Evolutionary conservation across 2,888 invertebrate species (phyloP), one percentile per base, ranked within the genome.

Genomic region (Mythimna loreyi): DNA sequence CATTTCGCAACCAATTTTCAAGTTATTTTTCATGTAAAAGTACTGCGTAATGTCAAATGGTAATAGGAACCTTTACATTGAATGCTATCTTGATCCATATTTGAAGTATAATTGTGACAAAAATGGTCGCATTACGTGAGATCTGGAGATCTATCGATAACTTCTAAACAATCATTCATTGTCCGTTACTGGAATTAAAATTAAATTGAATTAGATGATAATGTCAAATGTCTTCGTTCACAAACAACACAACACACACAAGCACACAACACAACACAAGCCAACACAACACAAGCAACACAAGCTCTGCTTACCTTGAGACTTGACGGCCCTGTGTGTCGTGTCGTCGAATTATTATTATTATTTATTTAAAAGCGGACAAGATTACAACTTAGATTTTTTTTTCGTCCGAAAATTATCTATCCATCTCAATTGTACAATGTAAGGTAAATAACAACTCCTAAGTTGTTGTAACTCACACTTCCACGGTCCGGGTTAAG

Each of bases 1-100:
- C 78, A 80, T 80, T 83, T 79, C 45, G 53, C 58, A 60, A 75
- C 52, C 67, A 72, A 75, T 78, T 80, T 76, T 72, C 49, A 40
- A 68, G 55, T 55, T 61, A 73, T 74, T 72, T 69, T 73, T 64
- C 28, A 55, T 65, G 53, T 49, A 30, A 45, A 23, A 50, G 21
- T 30, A 28, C 9, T 58, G 43, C 33, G 28, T 53, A 67, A 67
- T 69, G 50, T 70, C 49, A 67, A 81, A 81, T 71, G 70, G 40
- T 82, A 73, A 82, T 80, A 49, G 25, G 56, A 81, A 76, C 74
- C 74, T 78, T 78, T 78, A 60, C 36, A 47, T 49, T 65, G 43
- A 73, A 62, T 65, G 68, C 28, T 78, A 78, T 68, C 78, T 73
- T 62, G 78, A 73, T 77, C 61, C 61, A 78, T 67, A 52, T 65